Conservation (phyloP, 2,797 vertebrate species). For the Fistularia commersonii region DNA sequence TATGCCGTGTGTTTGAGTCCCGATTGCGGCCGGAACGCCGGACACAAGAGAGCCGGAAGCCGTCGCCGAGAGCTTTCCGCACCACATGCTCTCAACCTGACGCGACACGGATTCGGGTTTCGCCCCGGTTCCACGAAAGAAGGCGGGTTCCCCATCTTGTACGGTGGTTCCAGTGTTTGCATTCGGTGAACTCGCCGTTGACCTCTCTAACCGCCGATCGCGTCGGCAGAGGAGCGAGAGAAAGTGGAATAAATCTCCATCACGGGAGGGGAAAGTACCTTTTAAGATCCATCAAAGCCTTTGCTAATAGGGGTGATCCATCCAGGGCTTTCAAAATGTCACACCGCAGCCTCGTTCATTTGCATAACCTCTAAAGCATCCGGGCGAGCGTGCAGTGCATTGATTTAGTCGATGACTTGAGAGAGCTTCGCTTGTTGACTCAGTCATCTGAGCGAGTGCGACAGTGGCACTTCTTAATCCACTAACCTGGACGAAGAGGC, state of each 20-base stretch:
- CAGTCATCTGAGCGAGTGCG: constrained; percentile 68
- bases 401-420: constrained; percentile 73
- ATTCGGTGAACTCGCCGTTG: constrained; percentile 66
- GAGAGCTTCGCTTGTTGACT: constrained; percentile 76
- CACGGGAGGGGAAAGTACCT: constrained; percentile 68
- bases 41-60: too few relatives aligned
- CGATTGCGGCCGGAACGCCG: not conserved
- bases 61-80: too few relatives aligned
- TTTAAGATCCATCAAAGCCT: constrained; percentile 78
- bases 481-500: constrained; percentile 63
- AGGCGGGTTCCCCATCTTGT: constrained; percentile 36
- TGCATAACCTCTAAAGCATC: constrained; percentile 79
- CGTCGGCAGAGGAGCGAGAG: constrained; percentile 45
- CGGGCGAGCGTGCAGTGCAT: constrained; percentile 58
- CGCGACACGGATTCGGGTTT: constrained; percentile 37
- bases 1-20: not conserved
- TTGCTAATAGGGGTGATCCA: constrained; percentile 78
- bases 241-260: constrained; percentile 63
- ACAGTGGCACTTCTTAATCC: constrained; percentile 72
- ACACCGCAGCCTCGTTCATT: constrained; percentile 71
- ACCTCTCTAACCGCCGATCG: constrained; percentile 74
- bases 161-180: constrained; percentile 58
- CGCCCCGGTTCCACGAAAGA: constrained; percentile 48
- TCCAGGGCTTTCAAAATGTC: constrained; percentile 83
- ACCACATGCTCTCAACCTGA: constrained; percentile 40